Evolutionary conservation across 1,140 invertebrate species (phyloP).

Genomic region (Trichonephila inaurata): DNA sequence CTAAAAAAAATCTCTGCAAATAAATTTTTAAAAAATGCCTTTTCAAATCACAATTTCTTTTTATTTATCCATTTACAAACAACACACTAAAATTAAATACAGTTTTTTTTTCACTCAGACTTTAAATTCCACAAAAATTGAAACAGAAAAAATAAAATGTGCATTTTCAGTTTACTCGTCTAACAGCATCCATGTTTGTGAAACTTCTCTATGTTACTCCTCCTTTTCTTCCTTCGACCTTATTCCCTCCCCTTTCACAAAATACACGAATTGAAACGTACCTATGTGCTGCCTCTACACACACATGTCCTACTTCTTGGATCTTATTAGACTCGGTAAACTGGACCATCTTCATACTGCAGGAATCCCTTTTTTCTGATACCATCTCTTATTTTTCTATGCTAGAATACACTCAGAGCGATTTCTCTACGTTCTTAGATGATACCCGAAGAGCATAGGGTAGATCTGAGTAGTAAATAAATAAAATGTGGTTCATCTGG

Average conservation of each 20-base stretch:
- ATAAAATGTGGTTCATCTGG: constrained; percentile 61
- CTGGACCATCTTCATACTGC: constrained; percentile 6
- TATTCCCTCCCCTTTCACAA: not conserved
- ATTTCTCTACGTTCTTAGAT: not conserved
- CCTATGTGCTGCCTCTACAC: not conserved
- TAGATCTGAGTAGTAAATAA: constrained; percentile 27
- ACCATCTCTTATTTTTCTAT: constrained; percentile 16
- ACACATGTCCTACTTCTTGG: not conserved
- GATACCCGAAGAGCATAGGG: not conserved
- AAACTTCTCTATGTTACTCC: not conserved
- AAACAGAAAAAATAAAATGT: not conserved
- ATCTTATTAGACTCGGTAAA: constrained; percentile 17
- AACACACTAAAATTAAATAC: not conserved
- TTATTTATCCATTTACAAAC: not conserved
- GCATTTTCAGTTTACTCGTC: not conserved
- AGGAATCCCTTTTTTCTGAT: not conserved
- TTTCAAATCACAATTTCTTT: no score
- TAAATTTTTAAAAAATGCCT: no score
- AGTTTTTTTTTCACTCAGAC: not conserved
- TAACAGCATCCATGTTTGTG: not conserved
- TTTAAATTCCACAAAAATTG: not conserved
- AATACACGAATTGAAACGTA: constrained; percentile 1
- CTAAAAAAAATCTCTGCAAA: no score
- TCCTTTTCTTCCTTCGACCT: not conserved
- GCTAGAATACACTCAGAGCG: not conserved